Evolutionary conservation across 2,797 vertebrate species (phyloP).

Genomic region (Aeoliscus strigatus): DNA sequence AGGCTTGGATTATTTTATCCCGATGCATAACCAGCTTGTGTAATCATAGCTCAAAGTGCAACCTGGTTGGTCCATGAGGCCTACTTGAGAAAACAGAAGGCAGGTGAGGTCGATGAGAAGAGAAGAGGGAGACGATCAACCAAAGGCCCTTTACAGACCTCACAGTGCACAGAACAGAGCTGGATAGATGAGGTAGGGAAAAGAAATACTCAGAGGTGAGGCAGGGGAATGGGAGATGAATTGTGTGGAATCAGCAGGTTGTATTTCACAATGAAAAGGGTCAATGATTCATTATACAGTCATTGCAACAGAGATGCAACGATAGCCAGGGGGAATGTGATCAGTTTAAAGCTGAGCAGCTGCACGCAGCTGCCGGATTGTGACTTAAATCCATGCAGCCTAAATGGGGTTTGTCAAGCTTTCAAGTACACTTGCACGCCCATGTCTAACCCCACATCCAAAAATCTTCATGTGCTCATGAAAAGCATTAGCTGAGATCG

Average conservation of each 20-base stretch:
- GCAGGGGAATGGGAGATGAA: slow-evolving; percentile 18
- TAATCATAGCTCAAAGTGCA: slow-evolving; percentile 34
- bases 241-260: slow-evolving; percentile 13
- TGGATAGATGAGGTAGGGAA: slow-evolving; percentile 23
- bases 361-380: slow-evolving; percentile 33
- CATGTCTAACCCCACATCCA: slow-evolving; percentile 7
- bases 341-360: slow-evolving; percentile 37
- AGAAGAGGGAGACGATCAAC: slow-evolving; percentile 19
- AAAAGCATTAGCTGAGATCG: too few relatives aligned
- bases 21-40: slow-evolving; percentile 32
- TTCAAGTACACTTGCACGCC: slow-evolving; percentile 11
- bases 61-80: slow-evolving; percentile 13
- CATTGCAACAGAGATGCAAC: slow-evolving; percentile 30
- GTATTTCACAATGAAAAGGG: slow-evolving; percentile 23
- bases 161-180: slow-evolving; percentile 12
- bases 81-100: slow-evolving; percentile 13
- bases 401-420: slow-evolving; percentile 14
- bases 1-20: slow-evolving; percentile 27
- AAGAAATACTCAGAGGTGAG: slow-evolving; percentile 3
- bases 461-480: too few relatives aligned
- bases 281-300: slow-evolving; percentile 28
- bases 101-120: slow-evolving; percentile 19
- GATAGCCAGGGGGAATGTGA: slow-evolving; percentile 27
- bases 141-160: slow-evolving; percentile 14
- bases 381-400: slow-evolving; percentile 26